Percentiles rank a stretch among this genome's conserved stretches.
These are phyloP conservation scores for Lathronympha strigana DNA, from an alignment of 2,888 invertebrate genomes.

Conservation along the genomic window DNA sequence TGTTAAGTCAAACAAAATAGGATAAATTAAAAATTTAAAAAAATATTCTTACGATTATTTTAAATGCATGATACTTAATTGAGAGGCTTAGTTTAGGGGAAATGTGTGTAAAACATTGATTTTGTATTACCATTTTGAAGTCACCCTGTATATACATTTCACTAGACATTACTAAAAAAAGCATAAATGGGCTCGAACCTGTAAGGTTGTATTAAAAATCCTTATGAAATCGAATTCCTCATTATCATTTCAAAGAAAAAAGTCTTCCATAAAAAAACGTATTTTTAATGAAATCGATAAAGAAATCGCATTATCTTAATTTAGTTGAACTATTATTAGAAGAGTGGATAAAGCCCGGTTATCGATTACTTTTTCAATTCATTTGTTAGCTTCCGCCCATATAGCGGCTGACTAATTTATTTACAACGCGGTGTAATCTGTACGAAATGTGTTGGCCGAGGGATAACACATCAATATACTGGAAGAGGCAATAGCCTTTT, in stretches of 20 bases:
- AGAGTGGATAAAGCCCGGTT: constrained; percentile 33
- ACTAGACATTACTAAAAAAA: too few species aligned
- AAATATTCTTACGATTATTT: too few species aligned
- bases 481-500: constrained; percentile 48
- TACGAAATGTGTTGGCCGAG: constrained; percentile 34
- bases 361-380: constrained; percentile 51
- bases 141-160: too few species aligned
- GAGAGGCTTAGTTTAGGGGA: too few species aligned
- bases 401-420: constrained; percentile 57
- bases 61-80: too few species aligned
- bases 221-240: neutral
- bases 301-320: neutral
- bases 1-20: too few species aligned
- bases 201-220: neutral
- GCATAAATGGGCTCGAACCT: too few species aligned
- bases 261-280: neutral
- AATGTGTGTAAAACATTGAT: too few species aligned
- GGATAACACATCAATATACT: constrained; percentile 45
- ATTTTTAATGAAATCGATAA: neutral
- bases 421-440: constrained; percentile 52
- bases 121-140: too few species aligned
- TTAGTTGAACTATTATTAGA: constrained; percentile 19
- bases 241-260: neutral
- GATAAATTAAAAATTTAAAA: too few species aligned
- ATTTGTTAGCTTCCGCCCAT: constrained; percentile 54